Evolutionary conservation across 2,888 invertebrate species (phyloP).

Genomic region (Orthosia gothica): DNA sequence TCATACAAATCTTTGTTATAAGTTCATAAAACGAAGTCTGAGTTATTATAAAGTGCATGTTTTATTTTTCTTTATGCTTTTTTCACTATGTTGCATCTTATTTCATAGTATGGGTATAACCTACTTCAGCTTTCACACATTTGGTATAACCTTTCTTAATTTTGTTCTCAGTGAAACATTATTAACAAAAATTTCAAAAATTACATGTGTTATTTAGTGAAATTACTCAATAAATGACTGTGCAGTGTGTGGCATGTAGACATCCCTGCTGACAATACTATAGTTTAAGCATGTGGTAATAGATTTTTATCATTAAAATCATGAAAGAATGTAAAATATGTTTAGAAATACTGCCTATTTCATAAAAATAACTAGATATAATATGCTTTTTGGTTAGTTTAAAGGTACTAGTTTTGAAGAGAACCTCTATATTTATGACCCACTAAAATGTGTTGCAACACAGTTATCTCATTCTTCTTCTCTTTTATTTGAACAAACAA

Average conservation of each 20-base stretch:
- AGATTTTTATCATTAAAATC: background rate
- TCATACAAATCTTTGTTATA: slow-evolving; percentile 3
- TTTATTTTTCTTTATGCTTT: slow-evolving; percentile 2
- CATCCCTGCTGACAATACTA: background rate
- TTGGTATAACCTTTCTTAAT: background rate
- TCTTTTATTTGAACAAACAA: background rate
- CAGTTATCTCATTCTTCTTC: background rate
- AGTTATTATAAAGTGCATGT: background rate
- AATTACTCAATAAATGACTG: background rate
- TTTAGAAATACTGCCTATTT: background rate
- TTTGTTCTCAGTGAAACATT: background rate
- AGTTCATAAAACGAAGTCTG: background rate
- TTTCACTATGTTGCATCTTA: slow-evolving; percentile 31
- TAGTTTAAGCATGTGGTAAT: background rate
- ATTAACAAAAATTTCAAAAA: background rate
- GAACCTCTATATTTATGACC: background rate
- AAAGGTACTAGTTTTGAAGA: no score
- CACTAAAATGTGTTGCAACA: background rate
- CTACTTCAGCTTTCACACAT: slow-evolving; percentile 1
- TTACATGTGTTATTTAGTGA: background rate
- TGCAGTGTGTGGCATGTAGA: background rate
- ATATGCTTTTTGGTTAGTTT: background rate
- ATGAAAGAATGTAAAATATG: background rate
- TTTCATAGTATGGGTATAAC: slow-evolving; percentile 13
- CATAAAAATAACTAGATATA: no score